Conservation (phyloP, 2,797 vertebrate genomes). For the Sphenopsis melanotis region DNA sequence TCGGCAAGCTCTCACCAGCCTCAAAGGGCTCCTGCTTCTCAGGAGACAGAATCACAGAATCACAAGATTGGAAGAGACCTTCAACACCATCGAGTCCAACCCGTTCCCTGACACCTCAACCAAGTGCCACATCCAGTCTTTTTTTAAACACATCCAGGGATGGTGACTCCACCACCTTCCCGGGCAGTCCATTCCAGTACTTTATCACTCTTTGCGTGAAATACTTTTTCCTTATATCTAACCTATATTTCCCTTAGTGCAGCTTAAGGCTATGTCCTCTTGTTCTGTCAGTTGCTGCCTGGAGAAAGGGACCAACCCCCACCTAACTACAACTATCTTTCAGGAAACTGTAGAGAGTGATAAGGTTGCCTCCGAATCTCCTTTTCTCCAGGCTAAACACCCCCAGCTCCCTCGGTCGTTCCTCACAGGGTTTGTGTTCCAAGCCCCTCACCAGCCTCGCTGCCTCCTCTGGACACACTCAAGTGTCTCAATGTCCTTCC, state of each 20-base stretch:
- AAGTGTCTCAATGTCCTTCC: too few relatives aligned
- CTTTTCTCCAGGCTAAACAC: not conserved
- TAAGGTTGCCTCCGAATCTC: not conserved
- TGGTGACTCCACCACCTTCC: too few relatives aligned
- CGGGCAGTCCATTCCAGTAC: too few relatives aligned
- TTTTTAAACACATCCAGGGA: too few relatives aligned
- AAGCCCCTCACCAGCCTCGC: too few relatives aligned
- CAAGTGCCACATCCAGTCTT: too few relatives aligned
- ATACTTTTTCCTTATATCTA: not conserved
- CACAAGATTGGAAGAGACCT: too few relatives aligned
- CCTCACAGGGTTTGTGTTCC: too few relatives aligned
- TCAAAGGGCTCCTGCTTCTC: not conserved
- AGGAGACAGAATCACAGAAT: not conserved
- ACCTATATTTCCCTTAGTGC: not conserved
- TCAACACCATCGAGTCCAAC: too few relatives aligned
- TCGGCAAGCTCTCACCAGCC: accelerated
- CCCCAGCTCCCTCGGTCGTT: not conserved
- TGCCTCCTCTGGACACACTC: accelerated
- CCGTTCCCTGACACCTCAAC: too few relatives aligned
- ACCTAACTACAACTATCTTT: not conserved
- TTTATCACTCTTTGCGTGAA: not conserved
- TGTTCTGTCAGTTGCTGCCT: not conserved
- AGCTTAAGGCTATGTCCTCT: not conserved
- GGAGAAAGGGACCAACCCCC: not conserved
- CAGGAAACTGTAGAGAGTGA: not conserved